Conservation (phyloP, 2,113 vertebrate species). For the Clinocottus analis region DNA sequence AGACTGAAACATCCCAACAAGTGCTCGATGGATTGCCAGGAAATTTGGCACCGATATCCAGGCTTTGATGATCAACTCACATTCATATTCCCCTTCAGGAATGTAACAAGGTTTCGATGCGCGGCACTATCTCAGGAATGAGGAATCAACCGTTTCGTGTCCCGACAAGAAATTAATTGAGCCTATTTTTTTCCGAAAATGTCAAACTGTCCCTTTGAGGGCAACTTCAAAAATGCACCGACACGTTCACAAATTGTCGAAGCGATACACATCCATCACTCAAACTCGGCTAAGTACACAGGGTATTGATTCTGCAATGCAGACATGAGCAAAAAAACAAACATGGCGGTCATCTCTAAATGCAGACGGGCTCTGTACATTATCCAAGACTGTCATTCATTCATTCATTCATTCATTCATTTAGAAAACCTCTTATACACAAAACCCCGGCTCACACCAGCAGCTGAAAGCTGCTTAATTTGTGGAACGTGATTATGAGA, state of each 20-base stretch:
- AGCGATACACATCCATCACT: neutral
- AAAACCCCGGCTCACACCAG: slow-evolving; percentile 13
- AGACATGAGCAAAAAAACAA: too few species aligned
- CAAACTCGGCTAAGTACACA: neutral
- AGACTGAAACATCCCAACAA: neutral
- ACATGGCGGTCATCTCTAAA: neutral
- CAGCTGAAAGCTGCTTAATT: slow-evolving; percentile 26
- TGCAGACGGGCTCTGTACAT: neutral
- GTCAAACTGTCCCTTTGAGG: neutral
- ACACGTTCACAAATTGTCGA: neutral
- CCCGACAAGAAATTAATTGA: neutral
- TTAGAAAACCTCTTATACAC: neutral
- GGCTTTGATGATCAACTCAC: neutral
- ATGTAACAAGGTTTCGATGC: neutral
- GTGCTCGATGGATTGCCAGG: neutral
- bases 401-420: slow-evolving; percentile 25
- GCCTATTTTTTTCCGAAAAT: neutral
- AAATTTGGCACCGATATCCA: neutral
- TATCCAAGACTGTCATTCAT: slow-evolving; percentile 17
- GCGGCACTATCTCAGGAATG: neutral
- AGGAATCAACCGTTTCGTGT: neutral
- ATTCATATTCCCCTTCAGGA: neutral
- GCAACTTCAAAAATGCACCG: neutral
- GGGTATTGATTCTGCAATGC: neutral
- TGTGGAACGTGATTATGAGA: slow-evolving; percentile 30